Evolutionary conservation across 92 coral and sea anemone genomes (phyloP).

Genomic region (Galaxea fascicularis): DNA sequence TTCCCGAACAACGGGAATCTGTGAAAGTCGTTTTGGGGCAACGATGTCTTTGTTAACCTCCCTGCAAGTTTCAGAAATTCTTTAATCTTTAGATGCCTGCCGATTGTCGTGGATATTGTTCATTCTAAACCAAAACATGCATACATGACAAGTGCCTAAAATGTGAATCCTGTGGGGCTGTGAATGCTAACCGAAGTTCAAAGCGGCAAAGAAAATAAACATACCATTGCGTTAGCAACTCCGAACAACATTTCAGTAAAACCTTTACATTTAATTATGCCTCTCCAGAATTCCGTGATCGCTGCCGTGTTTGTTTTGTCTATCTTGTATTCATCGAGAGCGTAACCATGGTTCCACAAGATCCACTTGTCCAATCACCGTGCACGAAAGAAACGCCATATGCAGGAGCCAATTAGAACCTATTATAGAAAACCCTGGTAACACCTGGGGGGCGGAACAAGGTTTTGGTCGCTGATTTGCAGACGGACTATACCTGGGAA

Average conservation of each 20-base stretch:
- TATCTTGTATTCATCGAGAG: not conserved
- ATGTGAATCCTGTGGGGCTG: constrained; percentile 24
- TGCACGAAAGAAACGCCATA: constrained; percentile 1
- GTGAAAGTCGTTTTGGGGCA: constrained; percentile 2
- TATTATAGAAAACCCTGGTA: constrained; percentile 3
- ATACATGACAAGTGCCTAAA: constrained; percentile 11
- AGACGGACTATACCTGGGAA: not conserved
- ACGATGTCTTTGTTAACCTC: not conserved
- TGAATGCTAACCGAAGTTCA: not conserved
- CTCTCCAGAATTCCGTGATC: constrained; percentile 12
- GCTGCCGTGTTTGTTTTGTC: not conserved
- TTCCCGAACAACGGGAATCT: constrained; percentile 7
- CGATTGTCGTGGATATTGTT: constrained; percentile 15
- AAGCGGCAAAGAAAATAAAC: constrained; percentile 24
- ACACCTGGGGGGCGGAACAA: not conserved
- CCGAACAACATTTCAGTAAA: constrained; percentile 8
- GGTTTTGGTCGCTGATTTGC: not conserved
- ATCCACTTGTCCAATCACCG: constrained; percentile 11
- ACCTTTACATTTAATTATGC: constrained; percentile 9
- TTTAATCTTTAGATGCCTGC: constrained; percentile 16
- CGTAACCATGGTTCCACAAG: not conserved
- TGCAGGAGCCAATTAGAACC: not conserved
- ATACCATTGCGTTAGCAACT: constrained; percentile 24
- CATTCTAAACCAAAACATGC: constrained; percentile 16
- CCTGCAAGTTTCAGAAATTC: not conserved